Evolutionary conservation across 2,888 invertebrate species (phyloP).

Genomic region (Choreutis nemorana): DNA sequence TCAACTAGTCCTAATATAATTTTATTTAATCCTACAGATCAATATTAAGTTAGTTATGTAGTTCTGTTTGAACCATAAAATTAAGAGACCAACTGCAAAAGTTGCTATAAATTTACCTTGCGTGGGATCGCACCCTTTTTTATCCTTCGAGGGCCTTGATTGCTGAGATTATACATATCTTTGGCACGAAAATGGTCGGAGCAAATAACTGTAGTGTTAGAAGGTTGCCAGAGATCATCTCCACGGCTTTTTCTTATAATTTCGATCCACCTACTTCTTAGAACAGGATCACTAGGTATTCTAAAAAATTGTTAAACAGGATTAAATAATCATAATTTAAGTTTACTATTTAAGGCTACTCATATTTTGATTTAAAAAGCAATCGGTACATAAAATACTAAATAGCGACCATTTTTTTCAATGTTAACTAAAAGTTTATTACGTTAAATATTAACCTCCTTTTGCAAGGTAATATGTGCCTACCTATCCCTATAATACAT

Average conservation of each 20-base stretch:
- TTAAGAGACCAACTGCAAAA: background rate
- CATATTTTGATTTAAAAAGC: no score
- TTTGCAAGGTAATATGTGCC: no score
- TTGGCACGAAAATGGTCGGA: slow-evolving; percentile 7
- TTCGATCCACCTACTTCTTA: slow-evolving; percentile 8
- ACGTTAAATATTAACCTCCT: no score
- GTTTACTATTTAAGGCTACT: no score
- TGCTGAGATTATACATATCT: slow-evolving; percentile 2
- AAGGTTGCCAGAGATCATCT: slow-evolving; percentile 11
- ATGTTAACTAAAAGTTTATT: no score
- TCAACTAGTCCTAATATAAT: no score
- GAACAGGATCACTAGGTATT: slow-evolving; percentile 3
- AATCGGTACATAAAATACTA: no score
- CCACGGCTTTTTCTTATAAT: slow-evolving; percentile 11
- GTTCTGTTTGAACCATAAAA: background rate
- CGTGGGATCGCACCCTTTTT: slow-evolving; percentile 11
- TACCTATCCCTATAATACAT: no score
- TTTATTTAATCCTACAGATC: background rate
- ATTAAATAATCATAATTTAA: no score
- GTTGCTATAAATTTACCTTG: slow-evolving; percentile 7
- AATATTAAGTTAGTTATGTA: background rate
- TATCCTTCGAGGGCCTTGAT: slow-evolving; percentile 10
- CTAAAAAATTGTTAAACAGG: no score
- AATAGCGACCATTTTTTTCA: no score
- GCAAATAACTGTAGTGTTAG: slow-evolving; percentile 11